Base-by-base conservation (phyloP, 2,888 invertebrate species). In the Chesias legatella region DNA sequence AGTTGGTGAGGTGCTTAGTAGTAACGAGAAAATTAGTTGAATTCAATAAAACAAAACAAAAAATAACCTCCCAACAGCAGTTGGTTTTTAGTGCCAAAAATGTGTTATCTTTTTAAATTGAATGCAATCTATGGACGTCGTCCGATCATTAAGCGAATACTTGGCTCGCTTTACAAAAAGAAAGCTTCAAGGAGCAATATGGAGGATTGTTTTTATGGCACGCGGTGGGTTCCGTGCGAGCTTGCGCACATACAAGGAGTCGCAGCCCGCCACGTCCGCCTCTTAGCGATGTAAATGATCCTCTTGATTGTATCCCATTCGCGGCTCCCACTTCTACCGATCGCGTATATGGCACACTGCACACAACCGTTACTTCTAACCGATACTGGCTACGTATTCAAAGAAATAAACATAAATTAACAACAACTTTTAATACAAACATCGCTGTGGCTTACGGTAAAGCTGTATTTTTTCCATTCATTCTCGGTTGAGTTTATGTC, bases 281-380 rank as follows among this genome's bases (percentile, higher is more conserved):
- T 71, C 73, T 54, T 63, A 50, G 71, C 82, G 78, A 85, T 85
- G 86, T 84, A 85, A 85, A 86, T 83, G 85, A 83, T 86, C 85
- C 77, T 76, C 74, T 80, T 82, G 82, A 83, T 84, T 83, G 84
- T 81, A 79, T 82, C 76, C 84, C 85, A 78, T 84, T 81, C 79
- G 69, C 66, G 77, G 79, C 67, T 71, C 69, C 68, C 72, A 73
- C 70, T 68, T 72, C 72, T 73, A 67, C 74, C 68, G 67, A 69
- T 58, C 53, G 55, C 81, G 55, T 82, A 85, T 82, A 85, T 73
- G 85, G 84, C 73, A 73, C 72, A 72, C 67, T 70, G 74, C 73
- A 67, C 72, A 73, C 67, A 70, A 79, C 86, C 79, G 86, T 85
- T 85, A 83, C 68, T 72, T 58, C 66, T 76, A 78, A 78, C 80